phyloP scores from a whole-genome alignment of 2,113 vertebrate species.

The Uropsilus gracilis region DNA sequence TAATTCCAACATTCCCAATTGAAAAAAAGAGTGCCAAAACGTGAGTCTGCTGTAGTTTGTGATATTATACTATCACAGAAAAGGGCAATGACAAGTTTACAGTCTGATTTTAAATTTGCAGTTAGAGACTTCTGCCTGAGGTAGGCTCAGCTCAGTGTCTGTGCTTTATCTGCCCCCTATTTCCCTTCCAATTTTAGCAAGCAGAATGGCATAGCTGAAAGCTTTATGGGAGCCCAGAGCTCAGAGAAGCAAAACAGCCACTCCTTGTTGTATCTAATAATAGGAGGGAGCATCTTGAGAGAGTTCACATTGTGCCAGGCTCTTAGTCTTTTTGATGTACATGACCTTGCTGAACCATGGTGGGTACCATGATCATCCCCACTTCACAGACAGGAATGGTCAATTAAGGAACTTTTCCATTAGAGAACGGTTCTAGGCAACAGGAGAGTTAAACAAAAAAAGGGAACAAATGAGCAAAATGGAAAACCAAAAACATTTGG shows the following conservation, averaged over 20 bases:
- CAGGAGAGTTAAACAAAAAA: background rate
- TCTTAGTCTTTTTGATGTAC: too few relatives aligned
- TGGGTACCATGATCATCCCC: background rate
- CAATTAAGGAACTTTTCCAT: background rate
- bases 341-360: background rate
- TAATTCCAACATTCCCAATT: conserved; percentile 33
- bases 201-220: conserved; percentile 36
- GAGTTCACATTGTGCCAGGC: background rate
- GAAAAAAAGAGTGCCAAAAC: background rate
- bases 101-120: background rate
- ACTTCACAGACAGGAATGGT: background rate
- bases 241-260: background rate
- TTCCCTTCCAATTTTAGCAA: conserved; percentile 63
- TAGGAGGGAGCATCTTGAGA: background rate
- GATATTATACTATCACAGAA: background rate
- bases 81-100: background rate
- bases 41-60: background rate
- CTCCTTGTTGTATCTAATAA: background rate
- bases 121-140: conserved; percentile 12
- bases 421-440: background rate
- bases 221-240: conserved; percentile 1
- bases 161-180: background rate
- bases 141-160: background rate
- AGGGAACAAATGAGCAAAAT: background rate
- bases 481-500: background rate